phyloP scores from a whole-genome alignment of 2,888 invertebrate genomes.

The Herminia tarsipennalis region DNA sequence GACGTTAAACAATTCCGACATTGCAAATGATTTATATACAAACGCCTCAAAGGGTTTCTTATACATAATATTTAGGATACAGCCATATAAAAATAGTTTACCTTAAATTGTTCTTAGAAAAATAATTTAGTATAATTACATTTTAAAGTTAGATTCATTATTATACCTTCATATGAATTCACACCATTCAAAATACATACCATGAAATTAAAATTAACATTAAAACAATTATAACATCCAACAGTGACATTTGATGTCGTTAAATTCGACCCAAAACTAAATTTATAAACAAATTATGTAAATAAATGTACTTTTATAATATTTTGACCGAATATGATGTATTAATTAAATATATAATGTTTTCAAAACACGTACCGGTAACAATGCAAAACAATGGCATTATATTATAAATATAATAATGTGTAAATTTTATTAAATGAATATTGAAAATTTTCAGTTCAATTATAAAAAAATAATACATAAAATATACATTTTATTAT shows the following conservation, averaged over 20 bases:
- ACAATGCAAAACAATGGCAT: background rate
- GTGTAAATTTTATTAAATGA: no score
- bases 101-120: conserved; percentile 28
- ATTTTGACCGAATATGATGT: conserved; percentile 5
- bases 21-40: conserved; percentile 43
- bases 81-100: conserved; percentile 44
- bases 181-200: conserved; percentile 18
- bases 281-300: conserved; percentile 12
- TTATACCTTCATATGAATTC: background rate
- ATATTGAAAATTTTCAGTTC: conserved; percentile 7
- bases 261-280: conserved; percentile 34
- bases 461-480: background rate
- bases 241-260: conserved; percentile 38
- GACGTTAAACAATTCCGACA: conserved; percentile 45
- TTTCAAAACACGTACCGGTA: background rate
- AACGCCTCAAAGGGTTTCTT: conserved; percentile 29
- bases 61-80: conserved; percentile 43
- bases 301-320: no score
- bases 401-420: background rate
- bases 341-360: background rate
- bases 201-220: conserved; percentile 15
- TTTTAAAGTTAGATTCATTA: conserved; percentile 8
- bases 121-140: conserved; percentile 14
- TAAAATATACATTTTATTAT: no score
- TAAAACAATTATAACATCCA: conserved; percentile 18